Base-by-base conservation (phyloP, 35 echinoderm and acorn worm species). In the Holothuria glaberrima region DNA sequence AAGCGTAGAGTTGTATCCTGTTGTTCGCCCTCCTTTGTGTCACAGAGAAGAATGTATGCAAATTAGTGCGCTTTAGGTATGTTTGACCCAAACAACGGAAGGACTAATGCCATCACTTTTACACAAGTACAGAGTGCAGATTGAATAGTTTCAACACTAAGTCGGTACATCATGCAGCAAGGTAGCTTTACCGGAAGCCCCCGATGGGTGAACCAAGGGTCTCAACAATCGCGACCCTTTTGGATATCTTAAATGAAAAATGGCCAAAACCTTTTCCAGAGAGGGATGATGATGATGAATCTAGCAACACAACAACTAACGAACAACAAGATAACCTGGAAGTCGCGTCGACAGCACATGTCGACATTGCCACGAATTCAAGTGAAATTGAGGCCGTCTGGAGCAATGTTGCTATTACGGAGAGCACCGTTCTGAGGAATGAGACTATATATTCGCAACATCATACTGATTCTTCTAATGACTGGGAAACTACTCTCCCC, bases 191-290 rank as follows among this genome's bases (percentile, higher is more conserved):
- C 9, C 66, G 31, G 25, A 12, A 21, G 1, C 66, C 66, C 66
- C 25, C 31, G 31, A 69, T 69, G 66, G 66, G 66, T 69, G 66
- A 69, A 6, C 3, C 24, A 25, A 69, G 25, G 6, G 66, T 69
- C 22, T 34, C 54, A 24, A 61, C 80, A 36, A 46, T 84, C 17
- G 57, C 24, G 4, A 84, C 54, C 6, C 33, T 61, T 22, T n/a
- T 84, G 22, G 80, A 84, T 84, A 84, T 84, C 34, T 84, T 84
- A 61, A 56, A 84, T 38, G 6, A 61, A 84, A 84, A 62, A 84
- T 84, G 80, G 80, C 80, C 80, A n/a, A 48, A n/a, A 61, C 80
- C 56, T 31, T 32, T 19, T 18, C 22, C 16, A 33, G 80, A 35
- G 34, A 12, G 19, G 9, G 80, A 61, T 28, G 57, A 63, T 28